Evolutionary conservation across 2,797 vertebrate species (phyloP).

Genomic region (Semaprochilodus insignis): DNA sequence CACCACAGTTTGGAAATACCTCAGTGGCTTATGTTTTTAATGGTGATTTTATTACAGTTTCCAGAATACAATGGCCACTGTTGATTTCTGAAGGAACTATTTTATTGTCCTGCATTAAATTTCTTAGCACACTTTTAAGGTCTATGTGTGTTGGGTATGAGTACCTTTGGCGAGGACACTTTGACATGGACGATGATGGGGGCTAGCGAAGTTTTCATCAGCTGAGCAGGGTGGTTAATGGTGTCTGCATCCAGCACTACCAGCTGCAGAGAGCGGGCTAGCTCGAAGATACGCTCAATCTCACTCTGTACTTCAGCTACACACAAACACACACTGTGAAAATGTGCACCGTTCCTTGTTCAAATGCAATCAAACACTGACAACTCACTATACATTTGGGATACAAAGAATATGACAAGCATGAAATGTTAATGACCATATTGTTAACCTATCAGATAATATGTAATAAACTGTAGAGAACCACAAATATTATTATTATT

Average conservation of each 20-base stretch:
- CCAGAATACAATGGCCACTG: neutral
- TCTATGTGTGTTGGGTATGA: neutral
- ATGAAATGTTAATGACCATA: neutral
- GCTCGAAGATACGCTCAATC: constrained; percentile 96
- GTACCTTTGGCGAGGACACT: constrained; percentile 97
- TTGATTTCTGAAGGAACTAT: neutral
- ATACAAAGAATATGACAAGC: neutral
- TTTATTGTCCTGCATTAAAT: neutral
- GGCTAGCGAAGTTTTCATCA: constrained; percentile 95
- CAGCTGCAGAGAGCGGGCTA: constrained; percentile 94
- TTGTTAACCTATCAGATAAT: neutral
- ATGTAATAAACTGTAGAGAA: neutral
- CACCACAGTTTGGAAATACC: neutral
- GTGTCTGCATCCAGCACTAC: constrained; percentile 96
- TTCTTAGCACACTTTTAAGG: neutral
- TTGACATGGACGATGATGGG: constrained; percentile 98
- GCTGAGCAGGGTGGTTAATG: constrained; percentile 96
- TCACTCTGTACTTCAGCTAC: constrained; percentile 97
- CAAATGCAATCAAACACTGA: constrained; percentile 1
- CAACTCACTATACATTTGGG: neutral
- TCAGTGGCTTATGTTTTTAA: neutral
- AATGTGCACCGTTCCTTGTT: neutral
- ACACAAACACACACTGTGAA: constrained; percentile 5
- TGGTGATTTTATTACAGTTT: neutral
- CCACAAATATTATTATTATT: neutral